phyloP scores from a whole-genome alignment of 2,113 vertebrate species.

The Leptocoma aspasia region DNA sequence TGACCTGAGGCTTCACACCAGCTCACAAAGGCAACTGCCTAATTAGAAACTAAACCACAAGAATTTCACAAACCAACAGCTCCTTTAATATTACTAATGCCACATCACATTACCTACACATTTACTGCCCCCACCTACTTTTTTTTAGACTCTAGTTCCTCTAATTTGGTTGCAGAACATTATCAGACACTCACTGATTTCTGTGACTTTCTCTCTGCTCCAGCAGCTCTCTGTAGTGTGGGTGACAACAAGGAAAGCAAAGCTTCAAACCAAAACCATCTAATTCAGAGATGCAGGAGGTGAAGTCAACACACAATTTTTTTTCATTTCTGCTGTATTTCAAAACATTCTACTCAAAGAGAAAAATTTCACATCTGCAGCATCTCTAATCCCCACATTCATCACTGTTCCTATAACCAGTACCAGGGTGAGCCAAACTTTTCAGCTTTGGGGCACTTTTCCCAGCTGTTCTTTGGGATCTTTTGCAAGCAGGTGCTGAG shows the following conservation, averaged over 20 bases:
- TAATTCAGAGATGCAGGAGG: not conserved
- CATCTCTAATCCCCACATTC: not conserved
- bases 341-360: not conserved
- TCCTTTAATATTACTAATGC: not conserved
- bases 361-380: not conserved
- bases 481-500: not conserved
- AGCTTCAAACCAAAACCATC: not conserved
- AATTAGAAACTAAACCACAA: not conserved
- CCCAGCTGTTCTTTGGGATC: not conserved
- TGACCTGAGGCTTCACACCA: not conserved
- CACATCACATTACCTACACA: not conserved
- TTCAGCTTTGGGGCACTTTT: not conserved
- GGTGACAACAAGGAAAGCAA: not conserved
- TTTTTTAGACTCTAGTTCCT: not conserved
- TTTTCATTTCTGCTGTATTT: not conserved
- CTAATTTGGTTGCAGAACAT: not conserved
- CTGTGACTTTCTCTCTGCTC: not conserved
- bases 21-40: not conserved
- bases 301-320: fast-evolving
- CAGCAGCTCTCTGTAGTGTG: not conserved
- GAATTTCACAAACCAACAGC: not conserved
- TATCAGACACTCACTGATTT: not conserved
- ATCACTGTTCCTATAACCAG: not conserved
- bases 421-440: not conserved
- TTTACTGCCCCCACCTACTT: not conserved